phyloP scores from a whole-genome alignment of 2,888 invertebrate genomes.

The Prionchulus punctatus region DNA sequence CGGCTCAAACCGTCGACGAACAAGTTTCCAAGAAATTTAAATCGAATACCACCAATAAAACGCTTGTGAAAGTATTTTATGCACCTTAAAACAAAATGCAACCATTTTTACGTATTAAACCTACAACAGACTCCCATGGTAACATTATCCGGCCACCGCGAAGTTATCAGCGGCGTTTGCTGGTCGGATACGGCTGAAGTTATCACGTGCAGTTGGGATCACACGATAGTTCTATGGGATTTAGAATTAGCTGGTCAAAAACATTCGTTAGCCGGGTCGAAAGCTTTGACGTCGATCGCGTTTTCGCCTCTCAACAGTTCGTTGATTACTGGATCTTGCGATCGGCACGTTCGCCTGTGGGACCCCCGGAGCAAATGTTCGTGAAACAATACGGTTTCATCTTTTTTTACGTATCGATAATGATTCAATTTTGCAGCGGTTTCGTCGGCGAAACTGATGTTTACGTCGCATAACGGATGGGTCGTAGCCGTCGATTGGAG shows the following conservation, averaged over 20 bases:
- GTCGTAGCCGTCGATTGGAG: conserved; percentile 81
- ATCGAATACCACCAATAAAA: neutral
- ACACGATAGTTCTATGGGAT: conserved; percentile 85
- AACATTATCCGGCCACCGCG: conserved; percentile 78
- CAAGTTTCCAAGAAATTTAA: neutral
- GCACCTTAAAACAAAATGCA: too few species aligned
- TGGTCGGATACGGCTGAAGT: conserved; percentile 63
- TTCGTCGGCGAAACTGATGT: conserved; percentile 59
- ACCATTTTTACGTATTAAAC: too few species aligned
- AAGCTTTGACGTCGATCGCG: conserved; percentile 69
- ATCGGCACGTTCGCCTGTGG: conserved; percentile 71
- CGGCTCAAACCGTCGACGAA: neutral
- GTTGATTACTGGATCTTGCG: conserved; percentile 71
- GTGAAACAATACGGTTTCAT: too few species aligned
- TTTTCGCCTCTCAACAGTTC: conserved; percentile 57
- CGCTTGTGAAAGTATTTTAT: too few species aligned
- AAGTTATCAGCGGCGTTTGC: conserved; percentile 56
- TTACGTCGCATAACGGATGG: conserved; percentile 72
- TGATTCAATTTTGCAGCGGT: conserved; percentile 32
- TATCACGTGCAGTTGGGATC: conserved; percentile 82
- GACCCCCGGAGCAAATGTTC: conserved; percentile 62
- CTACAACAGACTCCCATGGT: conserved; percentile 45
- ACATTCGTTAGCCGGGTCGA: conserved; percentile 49
- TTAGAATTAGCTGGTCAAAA: conserved; percentile 35
- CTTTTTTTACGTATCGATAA: neutral